Conservation (phyloP, 2,113 vertebrate genomes). For the Jacana jacana region DNA sequence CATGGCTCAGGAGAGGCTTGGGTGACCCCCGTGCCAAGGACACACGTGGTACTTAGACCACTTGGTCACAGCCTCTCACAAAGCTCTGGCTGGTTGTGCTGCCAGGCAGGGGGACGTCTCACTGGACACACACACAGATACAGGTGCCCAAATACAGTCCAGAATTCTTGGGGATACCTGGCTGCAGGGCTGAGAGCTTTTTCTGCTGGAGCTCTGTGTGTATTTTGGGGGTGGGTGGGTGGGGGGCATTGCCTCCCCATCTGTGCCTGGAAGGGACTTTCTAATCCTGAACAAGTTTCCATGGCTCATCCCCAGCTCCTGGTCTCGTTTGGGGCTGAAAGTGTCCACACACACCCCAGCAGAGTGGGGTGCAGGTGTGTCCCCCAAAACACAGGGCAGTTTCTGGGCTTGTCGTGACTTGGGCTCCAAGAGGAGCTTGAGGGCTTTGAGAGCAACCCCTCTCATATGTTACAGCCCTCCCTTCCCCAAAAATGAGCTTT, state of each 20-base stretch:
- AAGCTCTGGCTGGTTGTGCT: accelerated
- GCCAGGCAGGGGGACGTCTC: background rate
- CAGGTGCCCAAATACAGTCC: background rate
- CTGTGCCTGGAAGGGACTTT: background rate
- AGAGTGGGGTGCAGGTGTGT: accelerated
- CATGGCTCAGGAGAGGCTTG: background rate
- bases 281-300: background rate
- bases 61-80: background rate
- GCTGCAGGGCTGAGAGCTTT: background rate
- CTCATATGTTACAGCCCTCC: background rate
- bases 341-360: accelerated
- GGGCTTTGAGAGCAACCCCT: background rate
- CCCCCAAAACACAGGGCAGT: background rate
- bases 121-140: too few species aligned
- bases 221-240: too few species aligned
- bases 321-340: background rate
- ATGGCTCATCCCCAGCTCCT: background rate
- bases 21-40: background rate
- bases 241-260: background rate
- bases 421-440: background rate
- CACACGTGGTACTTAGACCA: accelerated
- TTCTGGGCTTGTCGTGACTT: background rate
- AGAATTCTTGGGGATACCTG: too few species aligned
- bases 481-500: background rate
- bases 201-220: background rate